phyloP scores from a whole-genome alignment of 2,113 vertebrate species.

The Periophthalmodon schlosseri region DNA sequence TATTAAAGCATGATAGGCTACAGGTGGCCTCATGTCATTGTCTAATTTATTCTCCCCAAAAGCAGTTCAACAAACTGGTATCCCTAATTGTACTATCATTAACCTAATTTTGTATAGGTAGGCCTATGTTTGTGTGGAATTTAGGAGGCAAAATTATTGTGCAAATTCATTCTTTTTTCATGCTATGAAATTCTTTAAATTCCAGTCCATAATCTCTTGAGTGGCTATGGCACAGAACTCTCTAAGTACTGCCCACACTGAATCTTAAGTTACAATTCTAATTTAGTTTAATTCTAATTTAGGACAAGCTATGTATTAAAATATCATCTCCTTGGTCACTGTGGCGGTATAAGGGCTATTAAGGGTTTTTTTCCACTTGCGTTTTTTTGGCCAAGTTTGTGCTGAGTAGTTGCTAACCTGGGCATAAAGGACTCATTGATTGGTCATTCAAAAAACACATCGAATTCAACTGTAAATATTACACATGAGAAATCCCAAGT shows the following conservation, averaged over 20 bases:
- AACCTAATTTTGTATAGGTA: neutral
- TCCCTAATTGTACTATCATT: neutral
- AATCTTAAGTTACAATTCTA: too few relatives aligned
- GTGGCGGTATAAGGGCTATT: neutral
- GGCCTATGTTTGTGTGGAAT: neutral
- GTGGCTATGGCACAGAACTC: neutral
- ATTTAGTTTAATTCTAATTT: neutral
- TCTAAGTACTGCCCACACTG: neutral
- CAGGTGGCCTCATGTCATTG: neutral
- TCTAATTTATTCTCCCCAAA: neutral
- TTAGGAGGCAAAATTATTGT: neutral
- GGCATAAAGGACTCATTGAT: constrained; percentile 45
- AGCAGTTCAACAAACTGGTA: neutral
- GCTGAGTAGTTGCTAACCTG: constrained; percentile 13
- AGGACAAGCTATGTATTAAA: neutral
- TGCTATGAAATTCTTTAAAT: constrained; percentile 6
- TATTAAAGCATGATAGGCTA: neutral
- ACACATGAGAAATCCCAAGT: neutral
- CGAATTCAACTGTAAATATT: neutral
- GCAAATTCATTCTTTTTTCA: neutral
- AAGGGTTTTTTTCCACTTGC: neutral
- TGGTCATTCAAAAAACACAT: neutral
- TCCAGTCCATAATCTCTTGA: neutral
- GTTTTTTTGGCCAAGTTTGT: constrained; percentile 2
- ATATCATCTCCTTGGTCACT: neutral